Percentiles rank a stretch among this genome's conserved stretches.
phyloP scores from a whole-genome alignment of 1,140 invertebrate genomes.

The Mamestra configurata region DNA sequence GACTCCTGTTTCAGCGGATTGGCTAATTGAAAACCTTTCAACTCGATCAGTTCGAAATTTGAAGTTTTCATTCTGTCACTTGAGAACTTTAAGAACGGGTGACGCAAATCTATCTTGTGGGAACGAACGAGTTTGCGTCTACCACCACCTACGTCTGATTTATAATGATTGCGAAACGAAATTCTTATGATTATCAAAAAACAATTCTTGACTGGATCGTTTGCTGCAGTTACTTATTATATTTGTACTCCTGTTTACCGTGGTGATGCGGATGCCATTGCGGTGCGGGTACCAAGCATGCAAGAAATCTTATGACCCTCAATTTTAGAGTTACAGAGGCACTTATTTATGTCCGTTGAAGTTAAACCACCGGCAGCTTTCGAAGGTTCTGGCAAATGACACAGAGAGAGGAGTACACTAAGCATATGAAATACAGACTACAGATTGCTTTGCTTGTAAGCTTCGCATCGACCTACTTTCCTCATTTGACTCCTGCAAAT shows the following conservation, averaged over 20 bases:
- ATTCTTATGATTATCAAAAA: too few species aligned
- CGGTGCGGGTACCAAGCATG: too few species aligned
- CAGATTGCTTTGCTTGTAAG: conserved; percentile 20
- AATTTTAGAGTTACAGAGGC: too few species aligned
- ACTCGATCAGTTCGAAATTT: conserved; percentile 55
- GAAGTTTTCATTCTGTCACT: conserved; percentile 39
- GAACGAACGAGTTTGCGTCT: not conserved
- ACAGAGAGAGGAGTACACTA: conserved; percentile 8
- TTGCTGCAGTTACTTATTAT: too few species aligned
- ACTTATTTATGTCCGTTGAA: too few species aligned
- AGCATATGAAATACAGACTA: not conserved
- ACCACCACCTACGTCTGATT: not conserved
- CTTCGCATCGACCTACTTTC: conserved; percentile 8
- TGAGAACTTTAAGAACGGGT: not conserved
- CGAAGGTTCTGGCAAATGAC: not conserved
- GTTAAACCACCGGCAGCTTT: not conserved
- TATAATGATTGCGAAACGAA: conserved; percentile 17
- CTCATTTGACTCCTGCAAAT: conserved; percentile 18
- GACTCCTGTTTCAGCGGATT: conserved; percentile 61
- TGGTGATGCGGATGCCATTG: too few species aligned
- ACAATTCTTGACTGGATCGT: too few species aligned
- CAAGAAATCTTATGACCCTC: too few species aligned
- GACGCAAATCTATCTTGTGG: conserved; percentile 12
- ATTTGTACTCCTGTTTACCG: too few species aligned
- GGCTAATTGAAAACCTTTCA: conserved; percentile 68